Percentiles rank a stretch among this genome's conserved stretches.
These are phyloP conservation scores for Lethrus apterus DNA, from an alignment of 1,140 invertebrate species.

Conservation along the genomic window DNA sequence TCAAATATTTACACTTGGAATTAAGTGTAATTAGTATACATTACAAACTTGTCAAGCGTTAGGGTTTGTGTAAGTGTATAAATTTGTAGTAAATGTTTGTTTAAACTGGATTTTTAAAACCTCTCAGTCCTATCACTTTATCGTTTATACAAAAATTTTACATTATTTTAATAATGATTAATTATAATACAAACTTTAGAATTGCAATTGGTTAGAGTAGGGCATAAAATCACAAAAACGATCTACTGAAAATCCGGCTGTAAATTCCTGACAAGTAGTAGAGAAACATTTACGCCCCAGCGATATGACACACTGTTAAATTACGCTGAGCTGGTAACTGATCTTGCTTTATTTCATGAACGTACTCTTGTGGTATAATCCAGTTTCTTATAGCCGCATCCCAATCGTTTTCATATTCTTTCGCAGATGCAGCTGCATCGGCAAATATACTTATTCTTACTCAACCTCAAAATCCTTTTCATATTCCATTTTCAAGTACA, in stretches of 20 bases:
- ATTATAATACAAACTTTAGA: no score
- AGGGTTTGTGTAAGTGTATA: neutral
- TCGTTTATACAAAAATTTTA: neutral
- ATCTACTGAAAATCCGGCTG: slow-evolving; percentile 24
- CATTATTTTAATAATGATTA: no score
- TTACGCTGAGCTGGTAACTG: slow-evolving; percentile 26
- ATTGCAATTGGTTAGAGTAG: neutral
- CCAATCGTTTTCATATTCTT: no score
- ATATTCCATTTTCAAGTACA: no score
- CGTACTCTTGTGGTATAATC: slow-evolving; percentile 12
- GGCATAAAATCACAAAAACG: slow-evolving; percentile 22
- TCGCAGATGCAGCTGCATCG: no score
- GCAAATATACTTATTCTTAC: no score
- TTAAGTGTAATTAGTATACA: no score
- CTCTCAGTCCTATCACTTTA: neutral
- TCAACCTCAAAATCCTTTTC: no score
- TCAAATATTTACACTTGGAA: no score
- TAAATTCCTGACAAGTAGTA: slow-evolving; percentile 25
- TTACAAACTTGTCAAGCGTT: neutral
- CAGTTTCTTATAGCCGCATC: slow-evolving; percentile 1
- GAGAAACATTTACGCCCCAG: slow-evolving; percentile 25
- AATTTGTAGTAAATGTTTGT: slow-evolving; percentile 2
- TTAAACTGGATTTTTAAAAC: neutral
- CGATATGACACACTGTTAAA: slow-evolving; percentile 26
- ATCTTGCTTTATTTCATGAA: slow-evolving; percentile 22